Evolutionary conservation across 2,113 vertebrate genomes (phyloP).

Genomic region (Chaenocephalus aceratus): DNA sequence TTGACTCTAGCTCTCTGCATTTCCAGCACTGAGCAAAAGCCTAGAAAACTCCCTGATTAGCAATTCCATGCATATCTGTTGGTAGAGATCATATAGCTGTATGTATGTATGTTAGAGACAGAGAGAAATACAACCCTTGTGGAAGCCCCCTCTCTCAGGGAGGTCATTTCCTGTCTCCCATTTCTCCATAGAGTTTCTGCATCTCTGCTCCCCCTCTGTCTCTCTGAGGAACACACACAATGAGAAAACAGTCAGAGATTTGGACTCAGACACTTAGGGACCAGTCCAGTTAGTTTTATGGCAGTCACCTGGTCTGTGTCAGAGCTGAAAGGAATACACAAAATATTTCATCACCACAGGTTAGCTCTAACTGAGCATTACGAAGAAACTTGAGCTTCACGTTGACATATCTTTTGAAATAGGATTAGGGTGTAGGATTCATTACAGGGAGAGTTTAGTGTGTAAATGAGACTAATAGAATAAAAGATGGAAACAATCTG

Average conservation of each 20-base stretch:
- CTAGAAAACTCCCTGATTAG: not conserved
- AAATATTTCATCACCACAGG: constrained; percentile 11
- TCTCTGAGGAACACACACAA: constrained; percentile 65
- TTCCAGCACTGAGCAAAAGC: constrained; percentile 17
- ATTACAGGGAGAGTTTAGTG: not conserved
- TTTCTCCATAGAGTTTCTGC: constrained; percentile 39
- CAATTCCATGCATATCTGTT: constrained; percentile 65
- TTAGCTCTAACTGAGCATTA: constrained; percentile 4
- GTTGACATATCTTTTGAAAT: not conserved
- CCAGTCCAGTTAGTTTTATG: constrained; percentile 42
- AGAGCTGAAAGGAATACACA: constrained; percentile 23
- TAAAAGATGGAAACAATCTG: constrained; percentile 1
- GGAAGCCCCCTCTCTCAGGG: constrained; percentile 65
- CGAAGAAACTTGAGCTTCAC: not conserved
- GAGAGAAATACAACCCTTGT: constrained; percentile 58
- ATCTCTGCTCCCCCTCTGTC: constrained; percentile 12
- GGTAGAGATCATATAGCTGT: constrained; percentile 49
- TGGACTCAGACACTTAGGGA: constrained; percentile 41
- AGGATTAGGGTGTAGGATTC: not conserved
- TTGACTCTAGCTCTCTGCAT: constrained; percentile 22
- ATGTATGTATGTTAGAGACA: constrained; percentile 27
- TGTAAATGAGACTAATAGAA: constrained; percentile 19
- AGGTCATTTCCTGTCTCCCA: constrained; percentile 75
- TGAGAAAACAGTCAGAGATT: constrained; percentile 40
- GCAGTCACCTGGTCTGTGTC: constrained; percentile 42